Conservation (phyloP, 2,888 invertebrate species). For the Phania funesta region DNA sequence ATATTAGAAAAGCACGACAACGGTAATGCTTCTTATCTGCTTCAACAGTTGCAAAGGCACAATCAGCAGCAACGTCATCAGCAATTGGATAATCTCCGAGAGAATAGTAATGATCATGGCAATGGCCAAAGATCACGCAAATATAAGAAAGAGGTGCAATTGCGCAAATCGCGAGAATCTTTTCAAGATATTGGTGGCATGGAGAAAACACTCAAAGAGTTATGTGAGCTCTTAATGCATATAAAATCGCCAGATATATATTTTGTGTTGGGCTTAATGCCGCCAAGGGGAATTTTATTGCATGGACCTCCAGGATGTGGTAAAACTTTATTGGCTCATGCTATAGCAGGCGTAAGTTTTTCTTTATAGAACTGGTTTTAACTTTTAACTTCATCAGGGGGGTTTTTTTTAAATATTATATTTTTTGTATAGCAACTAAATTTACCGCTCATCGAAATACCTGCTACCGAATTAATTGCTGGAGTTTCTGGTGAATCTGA, state of each 20-base stretch:
- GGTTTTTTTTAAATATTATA: neutral
- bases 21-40: conserved; percentile 44
- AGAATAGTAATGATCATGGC: conserved; percentile 63
- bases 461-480: conserved; percentile 95
- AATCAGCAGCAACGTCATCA: conserved; percentile 60
- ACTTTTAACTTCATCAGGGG: neutral
- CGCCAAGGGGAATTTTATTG: conserved; percentile 93
- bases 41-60: conserved; percentile 59
- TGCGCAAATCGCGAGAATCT: conserved; percentile 71
- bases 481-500: conserved; percentile 98
- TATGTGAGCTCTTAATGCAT: conserved; percentile 90
- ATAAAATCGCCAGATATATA: conserved; percentile 96
- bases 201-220: conserved; percentile 85
- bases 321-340: conserved; percentile 90
- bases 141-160: conserved; percentile 75
- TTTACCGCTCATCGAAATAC: conserved; percentile 91
- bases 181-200: conserved; percentile 88
- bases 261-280: conserved; percentile 89
- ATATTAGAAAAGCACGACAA: conserved; percentile 79
- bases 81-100: conserved; percentile 63
- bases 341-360: conserved; percentile 88
- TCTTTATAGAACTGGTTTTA: neutral
- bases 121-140: conserved; percentile 70
- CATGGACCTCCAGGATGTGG: conserved; percentile 99
- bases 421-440: conserved; percentile 85